These are phyloP conservation scores for Psittacula echo DNA, from an alignment of 2,797 vertebrate genomes.

Conservation along the genomic window DNA sequence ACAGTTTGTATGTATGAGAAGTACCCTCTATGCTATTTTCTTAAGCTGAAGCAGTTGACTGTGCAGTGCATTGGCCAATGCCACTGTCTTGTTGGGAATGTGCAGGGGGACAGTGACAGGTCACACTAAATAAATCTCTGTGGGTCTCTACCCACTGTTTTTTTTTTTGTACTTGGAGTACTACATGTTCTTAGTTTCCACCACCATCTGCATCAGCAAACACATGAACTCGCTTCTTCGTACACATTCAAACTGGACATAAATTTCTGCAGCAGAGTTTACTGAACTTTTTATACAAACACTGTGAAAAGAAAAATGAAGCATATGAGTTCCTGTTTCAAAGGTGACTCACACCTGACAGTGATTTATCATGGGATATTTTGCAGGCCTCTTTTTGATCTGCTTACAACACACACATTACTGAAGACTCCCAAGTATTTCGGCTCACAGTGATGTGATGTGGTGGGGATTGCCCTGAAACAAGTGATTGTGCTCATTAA, in stretches of 20 bases:
- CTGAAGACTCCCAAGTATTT: conserved; percentile 73
- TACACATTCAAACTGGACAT: conserved; percentile 27
- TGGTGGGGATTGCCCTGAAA: conserved; percentile 53
- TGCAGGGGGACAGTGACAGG: background rate
- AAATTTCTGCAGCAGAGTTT: conserved; percentile 56
- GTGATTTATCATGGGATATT: conserved; percentile 69
- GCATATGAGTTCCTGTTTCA: conserved; percentile 50
- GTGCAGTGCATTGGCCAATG: background rate
- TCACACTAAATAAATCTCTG: background rate
- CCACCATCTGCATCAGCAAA: background rate
- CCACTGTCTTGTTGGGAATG: background rate
- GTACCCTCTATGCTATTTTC: background rate
- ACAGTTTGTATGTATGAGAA: background rate
- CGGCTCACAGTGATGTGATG: background rate
- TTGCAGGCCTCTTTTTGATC: conserved; percentile 65
- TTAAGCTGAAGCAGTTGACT: background rate
- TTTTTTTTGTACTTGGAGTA: background rate
- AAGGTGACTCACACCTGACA: conserved; percentile 65
- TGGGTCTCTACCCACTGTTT: background rate
- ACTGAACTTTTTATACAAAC: conserved; percentile 56
- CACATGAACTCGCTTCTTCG: conserved; percentile 30
- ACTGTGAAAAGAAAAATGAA: conserved; percentile 58
- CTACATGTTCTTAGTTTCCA: background rate
- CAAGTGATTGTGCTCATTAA: conserved; percentile 74
- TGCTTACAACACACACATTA: background rate